Base-by-base conservation (phyloP, 2,797 vertebrate genomes). In the Gorsachius magnificus region DNA sequence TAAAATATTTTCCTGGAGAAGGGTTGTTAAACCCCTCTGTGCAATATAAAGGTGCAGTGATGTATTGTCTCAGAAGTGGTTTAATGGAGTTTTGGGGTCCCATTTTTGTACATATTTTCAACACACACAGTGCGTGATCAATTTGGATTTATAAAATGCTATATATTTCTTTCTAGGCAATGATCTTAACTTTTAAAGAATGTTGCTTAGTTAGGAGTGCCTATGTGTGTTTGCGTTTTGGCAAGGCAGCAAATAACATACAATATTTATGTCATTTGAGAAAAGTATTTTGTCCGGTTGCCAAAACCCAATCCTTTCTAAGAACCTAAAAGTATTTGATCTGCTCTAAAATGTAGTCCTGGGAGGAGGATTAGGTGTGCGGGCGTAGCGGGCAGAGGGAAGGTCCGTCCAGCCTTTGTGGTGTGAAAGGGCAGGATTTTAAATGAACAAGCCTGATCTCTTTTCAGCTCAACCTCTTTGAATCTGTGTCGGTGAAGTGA, bases 1-100 rank as follows among this genome's bases (percentile, higher is more conserved):
- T 96, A 95, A 98, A 96, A 96, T 93, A 82, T 93, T 96, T 93
- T 89, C 96, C 95, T 94, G 87, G 83, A 94, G 93, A 96, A 93
- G 94, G 87, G 86, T 64, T 91, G 83, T 87, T 91, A 91, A 87
- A 92, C 65, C 65, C 85, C 72, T 92, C 16, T 28, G 79, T 93
- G 71, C 84, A 92, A 83, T 94, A 91, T 93, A 96, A 96, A 94
- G 93, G 87, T 88, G 79, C 61, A 50, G 94, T 93, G 77, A 93
- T 91, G 78, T 75, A 93, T 92, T 83, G 80, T 94, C 92, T 95
- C 72, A 79, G 79, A 87, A 96, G 94, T 45, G 87, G 77, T 96
- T 96, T 96, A 96, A 84, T 84, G 93, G 93, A 92, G 91, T 88
- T 95, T 95, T 77, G 87, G 89, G 91, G 95, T 93, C 91, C 87